Percentiles rank a stretch among this genome's conserved stretches.
These are phyloP conservation scores for Arctocebus calabarensis DNA, from an alignment of 2,797 vertebrate genomes.

Conservation along the genomic window DNA sequence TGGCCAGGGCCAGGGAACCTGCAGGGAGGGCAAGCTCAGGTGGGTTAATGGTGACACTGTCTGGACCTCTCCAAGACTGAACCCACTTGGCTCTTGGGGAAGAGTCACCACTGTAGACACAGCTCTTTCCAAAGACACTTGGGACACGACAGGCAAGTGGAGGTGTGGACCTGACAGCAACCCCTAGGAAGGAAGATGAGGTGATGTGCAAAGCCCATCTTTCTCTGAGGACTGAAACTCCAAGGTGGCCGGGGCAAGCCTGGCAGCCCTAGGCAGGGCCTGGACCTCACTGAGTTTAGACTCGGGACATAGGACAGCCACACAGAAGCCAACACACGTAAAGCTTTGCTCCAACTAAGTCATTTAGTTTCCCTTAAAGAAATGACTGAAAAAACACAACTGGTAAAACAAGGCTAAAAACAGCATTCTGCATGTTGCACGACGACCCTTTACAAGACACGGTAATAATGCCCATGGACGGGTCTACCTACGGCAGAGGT, in stretches of 20 bases:
- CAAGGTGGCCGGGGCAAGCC: not conserved
- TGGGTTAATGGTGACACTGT: not conserved
- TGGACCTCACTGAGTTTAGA: conserved; percentile 66
- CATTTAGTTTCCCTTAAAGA: conserved; percentile 87
- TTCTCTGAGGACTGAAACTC: not conserved
- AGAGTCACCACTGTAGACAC: not conserved
- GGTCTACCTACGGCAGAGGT: conserved; percentile 93
- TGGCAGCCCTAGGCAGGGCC: not conserved
- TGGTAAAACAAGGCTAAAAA: conserved; percentile 88
- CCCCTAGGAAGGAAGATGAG: not conserved
- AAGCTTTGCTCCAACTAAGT: conserved; percentile 72
- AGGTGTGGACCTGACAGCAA: not conserved
- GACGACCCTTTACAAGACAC: conserved; percentile 92
- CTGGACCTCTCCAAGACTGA: not conserved
- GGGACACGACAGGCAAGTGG: not conserved
- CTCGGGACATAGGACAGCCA: conserved; percentile 54
- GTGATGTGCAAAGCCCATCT: not conserved
- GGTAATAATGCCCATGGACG: conserved; percentile 96
- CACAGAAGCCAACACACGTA: conserved; percentile 70
- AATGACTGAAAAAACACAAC: conserved; percentile 86
- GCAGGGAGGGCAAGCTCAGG: not conserved
- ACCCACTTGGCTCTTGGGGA: not conserved
- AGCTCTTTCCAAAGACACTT: not conserved
- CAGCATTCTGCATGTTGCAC: conserved; percentile 91
- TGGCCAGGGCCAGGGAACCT: not conserved